Base-by-base conservation (phyloP, 2,797 vertebrate genomes). In the Corythornis leucogaster region DNA sequence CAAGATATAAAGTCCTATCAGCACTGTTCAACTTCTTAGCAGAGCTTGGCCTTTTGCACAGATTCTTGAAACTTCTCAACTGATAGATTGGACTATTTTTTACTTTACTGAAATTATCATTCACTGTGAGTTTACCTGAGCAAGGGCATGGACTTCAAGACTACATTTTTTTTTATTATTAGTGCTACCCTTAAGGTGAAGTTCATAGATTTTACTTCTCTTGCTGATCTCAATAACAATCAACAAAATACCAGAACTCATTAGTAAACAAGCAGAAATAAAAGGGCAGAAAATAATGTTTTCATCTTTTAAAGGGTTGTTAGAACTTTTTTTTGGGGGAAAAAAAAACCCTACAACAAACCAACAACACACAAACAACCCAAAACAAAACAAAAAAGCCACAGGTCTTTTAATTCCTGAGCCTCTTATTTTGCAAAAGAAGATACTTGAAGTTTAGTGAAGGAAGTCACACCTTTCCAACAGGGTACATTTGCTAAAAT, bases 261-360 rank as follows among this genome's bases (percentile, higher is more conserved):
- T 53, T 62, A 63, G 31, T 22, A 55, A 68, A 21, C 1, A 2
- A 13, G 25, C 11, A 82, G 22, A 46, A 59, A 62, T 28, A 74
- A 78, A 78, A 62, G 12, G 22, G 57, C 8, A 45, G 30, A 78
- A 50, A 79, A 38, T 89, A 82, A 22, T 46, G 33, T 9, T 70
- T 80, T 61, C 10, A 33, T 55, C n/a, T 50, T 77, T 66, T 73
- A 58, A 84, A 86, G 17, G 24, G 14, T 45, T 59, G 10, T 33
- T 50, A 67, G 1, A 4, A 30, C 19, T 76, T 42, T 55, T 55
- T 45, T 70, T 54, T 4, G 2, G 5, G 8, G 2, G 4, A 1
- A 2, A 13, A 42, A 16, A 28, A 14, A 20, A 31, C 6, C 3
- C 24, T 15, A 50, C 24, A 50, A 50, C 38, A 38, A 38, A 38